Percentiles rank a stretch among this genome's conserved stretches.
Evolutionary conservation across 2,888 invertebrate genomes (phyloP).

Genomic region (Aphodius sticticus): DNA sequence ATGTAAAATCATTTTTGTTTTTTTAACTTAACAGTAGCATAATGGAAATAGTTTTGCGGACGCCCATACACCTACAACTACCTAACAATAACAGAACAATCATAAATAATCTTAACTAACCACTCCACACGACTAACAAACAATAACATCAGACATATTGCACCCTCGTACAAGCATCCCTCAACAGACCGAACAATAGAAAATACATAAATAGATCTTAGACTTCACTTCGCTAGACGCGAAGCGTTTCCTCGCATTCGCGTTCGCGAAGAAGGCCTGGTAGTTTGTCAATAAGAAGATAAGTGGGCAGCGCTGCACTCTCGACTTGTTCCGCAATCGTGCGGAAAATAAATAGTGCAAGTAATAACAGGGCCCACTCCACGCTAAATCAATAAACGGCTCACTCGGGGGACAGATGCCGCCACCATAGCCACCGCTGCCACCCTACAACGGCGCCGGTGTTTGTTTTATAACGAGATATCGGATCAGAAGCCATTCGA

Average conservation of each 20-base stretch:
- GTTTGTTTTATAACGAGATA: background rate
- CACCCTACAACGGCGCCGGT: background rate
- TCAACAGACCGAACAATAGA: background rate
- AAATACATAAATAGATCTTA: background rate
- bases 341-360: constrained; percentile 7
- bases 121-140: background rate
- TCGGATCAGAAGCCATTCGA: background rate
- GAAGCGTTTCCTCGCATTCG: no score
- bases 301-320: constrained; percentile 1
- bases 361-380: background rate
- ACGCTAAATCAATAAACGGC: background rate
- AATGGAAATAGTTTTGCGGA: no score
- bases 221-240: no score
- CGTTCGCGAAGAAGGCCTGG: background rate
- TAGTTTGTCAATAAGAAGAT: background rate
- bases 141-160: background rate
- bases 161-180: background rate
- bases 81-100: no score
- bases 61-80: no score
- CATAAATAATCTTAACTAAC: background rate
- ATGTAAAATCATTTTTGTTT: no score
- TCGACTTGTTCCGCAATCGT: constrained; percentile 25
- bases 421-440: background rate
- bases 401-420: background rate
- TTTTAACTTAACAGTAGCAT: no score